phyloP scores from a whole-genome alignment of 2,888 invertebrate genomes.

The Tanytarsus gracilentus region DNA sequence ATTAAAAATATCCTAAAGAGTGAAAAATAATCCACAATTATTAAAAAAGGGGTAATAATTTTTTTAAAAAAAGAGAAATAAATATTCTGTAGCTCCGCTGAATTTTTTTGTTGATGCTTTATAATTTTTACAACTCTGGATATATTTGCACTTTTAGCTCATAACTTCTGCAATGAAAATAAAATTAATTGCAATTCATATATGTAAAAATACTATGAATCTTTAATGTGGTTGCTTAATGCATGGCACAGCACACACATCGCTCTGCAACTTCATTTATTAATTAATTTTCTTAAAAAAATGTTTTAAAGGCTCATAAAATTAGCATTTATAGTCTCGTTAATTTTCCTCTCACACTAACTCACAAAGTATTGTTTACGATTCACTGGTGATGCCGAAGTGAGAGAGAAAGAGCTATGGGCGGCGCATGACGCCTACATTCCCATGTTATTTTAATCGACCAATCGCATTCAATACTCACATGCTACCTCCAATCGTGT shows the following conservation, averaged over 20 bases:
- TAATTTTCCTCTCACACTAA: neutral
- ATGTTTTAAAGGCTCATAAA: neutral
- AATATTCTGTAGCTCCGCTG: too few species aligned
- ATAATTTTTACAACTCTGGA: too few species aligned
- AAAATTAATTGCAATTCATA: slow-evolving; percentile 5
- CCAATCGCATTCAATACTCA: slow-evolving; percentile 17
- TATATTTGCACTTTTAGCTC: too few species aligned
- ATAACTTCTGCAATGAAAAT: slow-evolving; percentile 1
- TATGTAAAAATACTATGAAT: neutral
- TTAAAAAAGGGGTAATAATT: neutral
- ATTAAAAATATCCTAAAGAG: neutral
- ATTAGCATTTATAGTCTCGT: slow-evolving; percentile 22
- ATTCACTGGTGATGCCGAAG: neutral
- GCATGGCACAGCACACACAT: neutral
- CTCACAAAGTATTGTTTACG: neutral
- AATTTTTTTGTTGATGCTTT: too few species aligned
- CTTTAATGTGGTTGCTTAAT: neutral
- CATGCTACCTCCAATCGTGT: neutral
- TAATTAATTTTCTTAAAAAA: slow-evolving; percentile 11
- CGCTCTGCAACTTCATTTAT: slow-evolving; percentile 11
- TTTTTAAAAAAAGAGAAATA: neutral
- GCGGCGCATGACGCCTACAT: slow-evolving; percentile 16
- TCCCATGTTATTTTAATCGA: slow-evolving; percentile 5
- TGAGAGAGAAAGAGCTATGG: neutral
- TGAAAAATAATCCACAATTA: too few species aligned